Evolutionary conservation across 2,113 vertebrate genomes (phyloP).

Genomic region (Phylloscopus whistleri): DNA sequence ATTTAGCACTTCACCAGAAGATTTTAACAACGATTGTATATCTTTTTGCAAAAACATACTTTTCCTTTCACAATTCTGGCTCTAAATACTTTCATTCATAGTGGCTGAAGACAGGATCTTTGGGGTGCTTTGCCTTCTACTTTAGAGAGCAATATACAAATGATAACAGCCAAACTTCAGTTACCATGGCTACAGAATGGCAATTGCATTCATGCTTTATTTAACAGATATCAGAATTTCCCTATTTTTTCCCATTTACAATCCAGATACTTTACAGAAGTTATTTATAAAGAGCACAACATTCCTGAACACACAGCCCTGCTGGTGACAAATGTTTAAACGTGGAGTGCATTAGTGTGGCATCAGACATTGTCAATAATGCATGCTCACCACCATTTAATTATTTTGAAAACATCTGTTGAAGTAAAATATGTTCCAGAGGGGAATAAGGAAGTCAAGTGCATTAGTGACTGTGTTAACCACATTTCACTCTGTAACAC

Average conservation of each 20-base stretch:
- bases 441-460: constrained; percentile 57
- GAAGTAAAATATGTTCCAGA: constrained; percentile 63
- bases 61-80: background rate
- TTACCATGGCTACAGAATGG: background rate
- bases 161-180: background rate
- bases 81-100: background rate
- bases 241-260: background rate
- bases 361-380: constrained; percentile 74
- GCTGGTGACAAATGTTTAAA: constrained; percentile 61
- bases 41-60: background rate
- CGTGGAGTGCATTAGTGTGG: constrained; percentile 60
- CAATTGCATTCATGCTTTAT: background rate
- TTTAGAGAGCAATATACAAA: background rate
- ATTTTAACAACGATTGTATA: background rate
- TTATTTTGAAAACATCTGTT: constrained; percentile 77
- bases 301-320: constrained; percentile 48
- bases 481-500: background rate
- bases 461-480: constrained; percentile 48
- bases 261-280: background rate
- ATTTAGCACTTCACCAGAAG: background rate
- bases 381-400: constrained; percentile 68
- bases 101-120: background rate
- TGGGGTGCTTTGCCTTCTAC: background rate
- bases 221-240: constrained; percentile 10
- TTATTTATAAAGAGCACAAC: constrained; percentile 56